Percentiles rank a stretch among this genome's conserved stretches.
These are phyloP conservation scores for Galleria mellonella DNA, from an alignment of 1,140 invertebrate species.

Conservation along the genomic window DNA sequence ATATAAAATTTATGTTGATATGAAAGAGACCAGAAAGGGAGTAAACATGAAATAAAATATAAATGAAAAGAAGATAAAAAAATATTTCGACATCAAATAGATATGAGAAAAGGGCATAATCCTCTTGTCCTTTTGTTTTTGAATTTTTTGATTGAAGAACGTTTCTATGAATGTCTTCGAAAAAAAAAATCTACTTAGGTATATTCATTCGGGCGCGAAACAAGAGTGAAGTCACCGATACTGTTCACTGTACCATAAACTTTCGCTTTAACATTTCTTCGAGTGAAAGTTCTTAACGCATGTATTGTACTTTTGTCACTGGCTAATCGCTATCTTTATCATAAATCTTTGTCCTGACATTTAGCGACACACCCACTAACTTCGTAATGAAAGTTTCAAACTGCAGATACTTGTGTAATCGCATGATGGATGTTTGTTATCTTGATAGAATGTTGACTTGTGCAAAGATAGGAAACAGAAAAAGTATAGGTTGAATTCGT, in stretches of 20 bases:
- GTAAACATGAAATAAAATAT: too few relatives aligned
- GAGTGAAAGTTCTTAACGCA: conserved; percentile 50
- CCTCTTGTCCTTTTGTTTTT: too few relatives aligned
- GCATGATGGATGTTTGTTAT: conserved; percentile 17
- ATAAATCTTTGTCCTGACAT: conserved; percentile 52
- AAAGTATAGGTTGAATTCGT: too few relatives aligned
- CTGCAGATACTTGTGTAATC: conserved; percentile 10
- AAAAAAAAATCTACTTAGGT: too few relatives aligned
- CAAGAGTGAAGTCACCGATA: conserved; percentile 37
- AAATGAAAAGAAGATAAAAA: too few relatives aligned
- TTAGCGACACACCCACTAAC: conserved; percentile 37
- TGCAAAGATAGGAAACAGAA: too few relatives aligned
- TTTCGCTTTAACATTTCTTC: conserved; percentile 52
- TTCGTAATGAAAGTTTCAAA: conserved; percentile 39
- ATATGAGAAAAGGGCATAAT: too few relatives aligned
- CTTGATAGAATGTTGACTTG: conserved; percentile 8
- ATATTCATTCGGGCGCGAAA: conserved; percentile 10
- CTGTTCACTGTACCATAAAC: conserved; percentile 22
- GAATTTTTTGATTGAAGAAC: too few relatives aligned
- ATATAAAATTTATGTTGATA: too few relatives aligned
- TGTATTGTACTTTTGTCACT: conserved; percentile 65
- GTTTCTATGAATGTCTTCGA: too few relatives aligned
- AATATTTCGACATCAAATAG: too few relatives aligned
- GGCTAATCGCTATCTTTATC: conserved; percentile 53
- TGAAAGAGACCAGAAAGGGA: too few relatives aligned